These are phyloP conservation scores for Ooceraea biroi DNA, from an alignment of 1,140 invertebrate genomes.

Conservation along the genomic window DNA sequence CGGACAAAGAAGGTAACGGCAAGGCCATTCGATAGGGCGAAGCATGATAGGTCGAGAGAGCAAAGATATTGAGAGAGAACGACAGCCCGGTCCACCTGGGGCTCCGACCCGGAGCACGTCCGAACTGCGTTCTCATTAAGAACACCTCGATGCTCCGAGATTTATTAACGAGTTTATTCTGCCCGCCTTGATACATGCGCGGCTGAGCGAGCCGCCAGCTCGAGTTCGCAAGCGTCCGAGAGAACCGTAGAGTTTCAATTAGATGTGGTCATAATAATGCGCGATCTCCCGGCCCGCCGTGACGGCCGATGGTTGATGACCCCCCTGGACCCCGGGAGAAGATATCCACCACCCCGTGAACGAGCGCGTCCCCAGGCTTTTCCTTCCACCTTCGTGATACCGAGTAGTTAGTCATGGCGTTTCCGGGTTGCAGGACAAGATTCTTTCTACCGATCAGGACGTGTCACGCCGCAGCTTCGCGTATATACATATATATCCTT, in stretches of 20 bases:
- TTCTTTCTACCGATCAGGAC: conserved; percentile 75
- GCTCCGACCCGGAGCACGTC: not conserved
- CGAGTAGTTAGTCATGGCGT: conserved; percentile 78
- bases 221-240: not conserved
- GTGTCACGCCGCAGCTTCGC: conserved; percentile 71
- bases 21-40: conserved; percentile 28
- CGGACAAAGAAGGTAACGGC: conserved; percentile 28
- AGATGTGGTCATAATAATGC: conserved; percentile 79
- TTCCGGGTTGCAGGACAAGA: conserved; percentile 77
- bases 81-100: not conserved
- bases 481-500: conserved; percentile 26
- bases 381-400: conserved; percentile 78
- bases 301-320: conserved; percentile 78
- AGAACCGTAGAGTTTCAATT: conserved; percentile 76
- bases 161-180: conserved; percentile 64
- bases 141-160: conserved; percentile 46
- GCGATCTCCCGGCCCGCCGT: conserved; percentile 60
- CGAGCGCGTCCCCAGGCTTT: conserved; percentile 68
- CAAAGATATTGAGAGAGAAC: not conserved
- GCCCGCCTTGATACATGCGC: conserved; percentile 31
- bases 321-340: conserved; percentile 65
- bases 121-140: conserved; percentile 44
- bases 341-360: conserved; percentile 75
- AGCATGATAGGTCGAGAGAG: not conserved
- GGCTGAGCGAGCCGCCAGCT: conserved; percentile 6